phyloP scores from a whole-genome alignment of 2,113 vertebrate species.

The Plestiodon gilberti region DNA sequence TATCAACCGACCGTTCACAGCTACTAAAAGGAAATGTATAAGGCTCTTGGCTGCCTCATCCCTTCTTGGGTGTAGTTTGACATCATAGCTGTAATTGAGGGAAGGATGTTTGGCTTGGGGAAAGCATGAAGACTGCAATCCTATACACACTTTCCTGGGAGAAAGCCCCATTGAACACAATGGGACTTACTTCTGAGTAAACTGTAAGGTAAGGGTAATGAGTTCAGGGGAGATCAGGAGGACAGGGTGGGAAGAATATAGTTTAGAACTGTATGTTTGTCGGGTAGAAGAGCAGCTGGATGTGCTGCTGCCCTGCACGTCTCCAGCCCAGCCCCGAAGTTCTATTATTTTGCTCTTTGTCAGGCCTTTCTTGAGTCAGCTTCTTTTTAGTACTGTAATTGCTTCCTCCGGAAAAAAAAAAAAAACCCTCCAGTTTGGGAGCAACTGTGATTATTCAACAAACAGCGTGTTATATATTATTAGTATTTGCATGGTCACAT shows the following conservation, averaged over 20 bases:
- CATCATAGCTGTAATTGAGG: neutral
- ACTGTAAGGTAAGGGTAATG: neutral
- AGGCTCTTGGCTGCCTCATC: neutral
- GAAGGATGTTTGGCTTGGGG: neutral
- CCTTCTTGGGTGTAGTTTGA: too few relatives aligned
- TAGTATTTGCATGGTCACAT: conserved; percentile 36
- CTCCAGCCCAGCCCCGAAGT: neutral
- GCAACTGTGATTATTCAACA: conserved; percentile 39
- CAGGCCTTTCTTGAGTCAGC: rapidly evolving
- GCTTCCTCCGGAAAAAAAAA: neutral
- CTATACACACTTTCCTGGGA: too few relatives aligned
- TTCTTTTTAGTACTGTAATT: conserved; percentile 23
- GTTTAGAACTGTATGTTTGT: neutral
- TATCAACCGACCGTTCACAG: neutral
- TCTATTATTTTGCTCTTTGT: neutral
- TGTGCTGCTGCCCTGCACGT: neutral
- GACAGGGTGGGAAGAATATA: neutral
- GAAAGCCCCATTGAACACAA: too few relatives aligned
- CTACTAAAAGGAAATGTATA: neutral
- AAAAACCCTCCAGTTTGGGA: neutral
- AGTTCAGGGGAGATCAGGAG: neutral
- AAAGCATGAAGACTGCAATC: neutral
- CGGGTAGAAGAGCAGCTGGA: neutral
- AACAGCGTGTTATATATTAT: conserved; percentile 55
- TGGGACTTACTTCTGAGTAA: too few relatives aligned